Percentiles rank a stretch among this genome's conserved stretches.
Evolutionary conservation across 2,888 invertebrate species (phyloP).

Genomic region (Synergus umbraculus): DNA sequence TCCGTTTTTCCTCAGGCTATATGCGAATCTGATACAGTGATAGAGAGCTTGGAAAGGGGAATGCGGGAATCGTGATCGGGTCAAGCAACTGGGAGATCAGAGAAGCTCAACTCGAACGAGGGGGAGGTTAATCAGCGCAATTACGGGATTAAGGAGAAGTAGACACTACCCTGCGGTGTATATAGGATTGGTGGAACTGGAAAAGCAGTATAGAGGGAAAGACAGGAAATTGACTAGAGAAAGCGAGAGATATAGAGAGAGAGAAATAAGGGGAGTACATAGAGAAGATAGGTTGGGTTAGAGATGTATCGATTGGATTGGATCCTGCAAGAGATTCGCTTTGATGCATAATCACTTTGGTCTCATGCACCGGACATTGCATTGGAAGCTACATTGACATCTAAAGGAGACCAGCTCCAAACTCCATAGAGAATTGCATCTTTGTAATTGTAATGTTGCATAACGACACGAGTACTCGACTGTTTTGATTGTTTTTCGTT

Average conservation of each 20-base stretch:
- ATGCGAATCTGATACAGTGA: conserved; percentile 8
- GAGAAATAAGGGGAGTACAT: conserved; percentile 3
- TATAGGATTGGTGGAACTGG: conserved; percentile 18
- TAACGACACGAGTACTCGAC: too few species aligned
- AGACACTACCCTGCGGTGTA: conserved; percentile 50
- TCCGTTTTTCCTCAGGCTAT: conserved; percentile 18
- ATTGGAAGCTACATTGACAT: background rate
- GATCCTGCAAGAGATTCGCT: conserved; percentile 57
- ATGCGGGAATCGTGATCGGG: conserved; percentile 31
- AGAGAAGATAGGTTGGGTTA: conserved; percentile 33
- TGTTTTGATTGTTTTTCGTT: too few species aligned
- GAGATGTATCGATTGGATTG: conserved; percentile 63
- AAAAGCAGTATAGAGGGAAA: conserved; percentile 24
- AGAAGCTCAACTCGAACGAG: conserved; percentile 35
- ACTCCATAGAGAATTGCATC: background rate
- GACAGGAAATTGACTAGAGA: conserved; percentile 37
- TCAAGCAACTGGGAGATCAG: conserved; percentile 39
- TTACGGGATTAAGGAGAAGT: conserved; percentile 59
- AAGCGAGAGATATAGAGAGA: conserved; percentile 6
- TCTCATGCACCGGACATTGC: conserved; percentile 49
- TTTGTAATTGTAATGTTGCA: too few species aligned
- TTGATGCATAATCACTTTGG: conserved; percentile 65
- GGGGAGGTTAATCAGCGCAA: conserved; percentile 59
- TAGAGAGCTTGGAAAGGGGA: conserved; percentile 3
- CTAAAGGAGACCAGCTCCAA: background rate